phyloP scores from a whole-genome alignment of 2,797 vertebrate genomes.

The Dromococcyx pavoninus region DNA sequence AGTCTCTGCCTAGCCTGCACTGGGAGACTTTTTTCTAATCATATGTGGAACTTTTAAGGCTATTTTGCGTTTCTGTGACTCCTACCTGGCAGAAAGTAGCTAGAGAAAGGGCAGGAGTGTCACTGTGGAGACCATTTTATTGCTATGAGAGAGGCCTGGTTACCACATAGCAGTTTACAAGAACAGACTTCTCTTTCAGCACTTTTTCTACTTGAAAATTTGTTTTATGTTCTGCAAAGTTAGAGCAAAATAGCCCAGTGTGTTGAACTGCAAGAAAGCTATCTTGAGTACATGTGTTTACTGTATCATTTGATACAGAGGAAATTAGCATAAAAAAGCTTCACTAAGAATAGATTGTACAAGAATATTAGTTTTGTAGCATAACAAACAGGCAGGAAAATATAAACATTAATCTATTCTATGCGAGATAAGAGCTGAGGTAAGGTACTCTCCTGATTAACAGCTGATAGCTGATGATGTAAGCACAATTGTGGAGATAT shows the following conservation, averaged over 20 bases:
- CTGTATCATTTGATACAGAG: slow-evolving; percentile 16
- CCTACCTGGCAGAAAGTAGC: slow-evolving; percentile 42
- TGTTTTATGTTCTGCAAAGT: not conserved
- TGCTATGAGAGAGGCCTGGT: not conserved
- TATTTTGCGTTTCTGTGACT: slow-evolving; percentile 45
- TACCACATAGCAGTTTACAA: not conserved
- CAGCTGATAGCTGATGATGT: slow-evolving; percentile 14
- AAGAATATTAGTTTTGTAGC: slow-evolving; percentile 12
- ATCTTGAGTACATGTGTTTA: not conserved
- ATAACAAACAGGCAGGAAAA: not conserved
- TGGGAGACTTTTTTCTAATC: slow-evolving; percentile 39
- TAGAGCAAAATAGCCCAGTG: slow-evolving; percentile 12
- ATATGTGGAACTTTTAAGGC: slow-evolving; percentile 33
- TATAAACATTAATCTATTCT: slow-evolving; percentile 7
- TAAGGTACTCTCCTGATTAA: slow-evolving; percentile 12
- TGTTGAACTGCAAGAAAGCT: slow-evolving; percentile 19
- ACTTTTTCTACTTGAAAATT: slow-evolving; percentile 11
- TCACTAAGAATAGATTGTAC: not conserved
- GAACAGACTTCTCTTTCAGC: slow-evolving; percentile 1
- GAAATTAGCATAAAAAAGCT: slow-evolving; percentile 30
- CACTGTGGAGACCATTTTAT: slow-evolving; percentile 2
- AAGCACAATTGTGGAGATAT: not conserved
- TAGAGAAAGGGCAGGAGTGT: slow-evolving; percentile 4
- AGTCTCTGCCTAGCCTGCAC: not conserved
- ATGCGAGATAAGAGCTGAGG: not conserved